Evolutionary conservation across 2,888 invertebrate genomes (phyloP), one percentile per base, ranked within the genome.

Genomic region (Stratiomys singularior): DNA sequence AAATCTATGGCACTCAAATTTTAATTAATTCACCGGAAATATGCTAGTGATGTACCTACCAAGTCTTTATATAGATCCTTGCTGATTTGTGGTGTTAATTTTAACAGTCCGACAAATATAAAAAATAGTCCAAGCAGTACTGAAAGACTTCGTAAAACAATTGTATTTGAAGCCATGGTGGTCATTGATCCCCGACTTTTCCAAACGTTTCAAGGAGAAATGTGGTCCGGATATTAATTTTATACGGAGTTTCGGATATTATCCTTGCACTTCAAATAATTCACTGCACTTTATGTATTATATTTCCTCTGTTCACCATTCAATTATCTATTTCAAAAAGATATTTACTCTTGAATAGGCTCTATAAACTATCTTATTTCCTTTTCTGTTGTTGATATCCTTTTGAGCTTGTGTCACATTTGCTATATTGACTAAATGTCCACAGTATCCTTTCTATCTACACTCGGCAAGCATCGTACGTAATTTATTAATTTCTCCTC

Each of bases 11-110:
- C 37, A 3, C 37, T 37, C 3, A 37, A 3, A 3, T 5, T 37
- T 9, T 37, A 37, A 9, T 37, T 37, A n/a, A n/a, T n/a, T n/a
- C n/a, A n/a, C n/a, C n/a, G n/a, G n/a, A n/a, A n/a, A n/a, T n/a
- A n/a, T n/a, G n/a, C n/a, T n/a, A n/a, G 9, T 37, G 9, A 37
- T 37, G 3, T 37, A 88, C 94, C 92, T 88, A 97, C 97, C 93
- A 98, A 91, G 89, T 98, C 97, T 90, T 96, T 96, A 87, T 98
- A 97, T 80, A 98, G 91, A 88, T 98, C 98, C 89, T 96, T 96
- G 83, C 96, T 97, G 82, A 98, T 92, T 83, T 93, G 91, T 81
- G 96, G 96, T 80, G 97, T 94, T 81, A 98, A 88, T 89, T 98
- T 98, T 85, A 98, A 93, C 78, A 94, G 92, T 78, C 98, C 98